Evolutionary conservation across 2,888 invertebrate genomes (phyloP).

Genomic region (Apotomis capreana): DNA sequence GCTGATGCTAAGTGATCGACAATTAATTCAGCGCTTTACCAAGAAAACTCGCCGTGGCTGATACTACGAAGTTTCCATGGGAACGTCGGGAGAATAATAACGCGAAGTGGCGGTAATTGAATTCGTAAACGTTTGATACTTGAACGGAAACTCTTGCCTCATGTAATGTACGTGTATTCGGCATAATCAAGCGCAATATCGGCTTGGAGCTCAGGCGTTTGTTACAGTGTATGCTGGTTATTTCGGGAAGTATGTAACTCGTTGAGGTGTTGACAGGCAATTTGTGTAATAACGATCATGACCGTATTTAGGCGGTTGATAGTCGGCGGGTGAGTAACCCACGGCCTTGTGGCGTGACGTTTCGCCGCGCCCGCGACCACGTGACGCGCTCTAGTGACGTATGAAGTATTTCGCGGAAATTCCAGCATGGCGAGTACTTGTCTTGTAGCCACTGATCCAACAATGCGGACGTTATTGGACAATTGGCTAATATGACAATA

Average conservation of each 20-base stretch:
- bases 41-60: constrained; percentile 48
- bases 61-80: constrained; percentile 47
- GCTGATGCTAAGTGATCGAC: constrained; percentile 46
- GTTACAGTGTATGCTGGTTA: neutral
- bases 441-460: constrained; percentile 45
- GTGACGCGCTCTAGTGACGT: constrained; percentile 69
- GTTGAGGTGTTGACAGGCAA: constrained; percentile 8
- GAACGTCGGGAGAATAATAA: constrained; percentile 34
- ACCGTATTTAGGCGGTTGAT: constrained; percentile 52
- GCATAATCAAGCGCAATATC: neutral
- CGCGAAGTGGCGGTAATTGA: constrained; percentile 39
- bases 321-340: constrained; percentile 47
- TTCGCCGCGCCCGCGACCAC: constrained; percentile 56
- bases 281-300: constrained; percentile 43
- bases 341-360: constrained; percentile 75
- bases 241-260: constrained; percentile 14
- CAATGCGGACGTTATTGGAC: constrained; percentile 29
- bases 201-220: neutral
- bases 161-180: constrained; percentile 11
- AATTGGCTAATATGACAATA: constrained; percentile 25
- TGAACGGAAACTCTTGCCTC: constrained; percentile 7
- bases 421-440: constrained; percentile 59
- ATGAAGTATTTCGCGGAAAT: constrained; percentile 79
- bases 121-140: constrained; percentile 25
- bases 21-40: constrained; percentile 45